These are phyloP conservation scores for Montipora efflorescens DNA, from an alignment of 64 coral and sea anemone species.

Conservation along the genomic window DNA sequence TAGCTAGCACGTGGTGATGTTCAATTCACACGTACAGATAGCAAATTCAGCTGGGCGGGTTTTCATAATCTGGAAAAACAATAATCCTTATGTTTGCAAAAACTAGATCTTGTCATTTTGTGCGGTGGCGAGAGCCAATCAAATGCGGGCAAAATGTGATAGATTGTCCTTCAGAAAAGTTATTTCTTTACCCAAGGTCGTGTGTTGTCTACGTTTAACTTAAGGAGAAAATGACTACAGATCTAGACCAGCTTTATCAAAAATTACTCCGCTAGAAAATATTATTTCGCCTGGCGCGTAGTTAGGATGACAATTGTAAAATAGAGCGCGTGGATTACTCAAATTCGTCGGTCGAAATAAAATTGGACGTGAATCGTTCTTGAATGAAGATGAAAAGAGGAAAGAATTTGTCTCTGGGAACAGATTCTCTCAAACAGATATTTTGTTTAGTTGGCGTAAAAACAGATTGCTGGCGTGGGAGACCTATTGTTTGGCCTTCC, in stretches of 20 bases:
- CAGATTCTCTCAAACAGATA: constrained; percentile 20
- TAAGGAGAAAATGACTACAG: constrained; percentile 67
- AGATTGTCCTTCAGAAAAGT: constrained; percentile 74
- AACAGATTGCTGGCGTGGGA: constrained; percentile 37
- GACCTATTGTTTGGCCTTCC: constrained; percentile 49
- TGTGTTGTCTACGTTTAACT: constrained; percentile 60
- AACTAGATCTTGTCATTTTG: constrained; percentile 82
- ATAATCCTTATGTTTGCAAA: constrained; percentile 94
- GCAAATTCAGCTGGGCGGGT: constrained; percentile 50
- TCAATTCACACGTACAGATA: constrained; percentile 8
- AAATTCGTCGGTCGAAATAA: too few relatives aligned
- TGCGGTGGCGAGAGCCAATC: constrained; percentile 75
- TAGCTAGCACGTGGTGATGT: constrained; percentile 37
- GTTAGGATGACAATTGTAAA: not conserved
- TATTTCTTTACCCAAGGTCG: constrained; percentile 87
- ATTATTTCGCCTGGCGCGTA: not conserved
- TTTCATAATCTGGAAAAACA: constrained; percentile 92
- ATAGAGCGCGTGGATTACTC: not conserved
- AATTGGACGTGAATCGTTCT: not conserved
- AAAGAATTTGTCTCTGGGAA: not conserved
- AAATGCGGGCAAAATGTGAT: constrained; percentile 54
- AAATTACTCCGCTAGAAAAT: not conserved
- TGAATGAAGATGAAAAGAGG: not conserved
- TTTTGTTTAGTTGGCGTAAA: constrained; percentile 50
- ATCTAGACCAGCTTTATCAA: not conserved